These are phyloP conservation scores for Endotricha flammealis DNA, from an alignment of 2,888 invertebrate species.

Conservation along the genomic window DNA sequence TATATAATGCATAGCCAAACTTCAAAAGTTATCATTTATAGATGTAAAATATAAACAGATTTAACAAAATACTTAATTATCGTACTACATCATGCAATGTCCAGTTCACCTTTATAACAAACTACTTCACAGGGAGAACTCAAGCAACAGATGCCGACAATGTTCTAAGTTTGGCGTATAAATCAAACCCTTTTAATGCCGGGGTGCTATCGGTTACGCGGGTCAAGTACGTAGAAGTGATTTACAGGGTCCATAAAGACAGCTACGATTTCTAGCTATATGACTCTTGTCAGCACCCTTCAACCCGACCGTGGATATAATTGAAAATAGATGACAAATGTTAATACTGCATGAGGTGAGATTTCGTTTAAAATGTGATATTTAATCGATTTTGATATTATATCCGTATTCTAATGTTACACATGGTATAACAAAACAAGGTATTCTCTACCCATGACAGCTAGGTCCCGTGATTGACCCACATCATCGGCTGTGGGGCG, in stretches of 20 bases:
- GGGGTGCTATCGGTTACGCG: conserved; percentile 56
- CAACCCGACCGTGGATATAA: conserved; percentile 27
- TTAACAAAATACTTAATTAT: conserved; percentile 22
- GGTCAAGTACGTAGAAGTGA: conserved; percentile 71
- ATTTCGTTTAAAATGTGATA: no score
- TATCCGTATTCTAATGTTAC: no score
- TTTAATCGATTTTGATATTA: no score
- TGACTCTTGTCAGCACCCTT: conserved; percentile 61
- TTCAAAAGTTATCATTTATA: not conserved
- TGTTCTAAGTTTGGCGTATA: conserved; percentile 67
- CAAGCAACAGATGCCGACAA: conserved; percentile 67
- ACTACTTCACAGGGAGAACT: conserved; percentile 52
- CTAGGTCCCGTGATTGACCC: no score
- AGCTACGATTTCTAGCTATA: conserved; percentile 55
- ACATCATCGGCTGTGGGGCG: no score
- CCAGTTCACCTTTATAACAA: conserved; percentile 61
- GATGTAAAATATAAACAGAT: no score
- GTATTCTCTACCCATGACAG: no score
- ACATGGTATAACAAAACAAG: no score
- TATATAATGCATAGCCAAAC: no score
- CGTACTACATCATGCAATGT: conserved; percentile 33
- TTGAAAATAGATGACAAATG: no score
- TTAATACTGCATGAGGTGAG: no score
- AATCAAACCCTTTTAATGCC: conserved; percentile 75
- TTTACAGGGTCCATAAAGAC: conserved; percentile 67